phyloP scores from a whole-genome alignment of 2,888 invertebrate species.

The Clivina fossor region DNA sequence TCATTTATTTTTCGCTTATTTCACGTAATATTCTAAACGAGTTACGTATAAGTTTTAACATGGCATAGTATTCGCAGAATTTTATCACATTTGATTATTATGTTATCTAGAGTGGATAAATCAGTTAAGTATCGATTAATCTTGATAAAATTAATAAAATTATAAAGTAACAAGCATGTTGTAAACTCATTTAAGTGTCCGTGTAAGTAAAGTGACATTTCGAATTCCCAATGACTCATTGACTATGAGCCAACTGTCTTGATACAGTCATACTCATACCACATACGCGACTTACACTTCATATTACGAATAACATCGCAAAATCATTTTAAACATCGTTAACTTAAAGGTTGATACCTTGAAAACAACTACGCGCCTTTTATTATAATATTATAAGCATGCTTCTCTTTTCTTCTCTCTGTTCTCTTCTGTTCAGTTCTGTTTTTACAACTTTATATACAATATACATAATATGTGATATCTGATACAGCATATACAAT shows the following conservation, averaged over 20 bases:
- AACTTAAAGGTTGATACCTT: constrained; percentile 11
- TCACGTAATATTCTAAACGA: constrained; percentile 1
- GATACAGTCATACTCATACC: constrained; percentile 12
- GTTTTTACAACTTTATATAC: no score
- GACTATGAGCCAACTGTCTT: constrained; percentile 12
- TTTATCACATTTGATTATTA: constrained; percentile 17
- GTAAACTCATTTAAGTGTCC: constrained; percentile 1
- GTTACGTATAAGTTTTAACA: constrained; percentile 5
- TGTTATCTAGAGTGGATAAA: constrained; percentile 23
- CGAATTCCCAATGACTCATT: constrained; percentile 18
- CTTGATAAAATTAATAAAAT: constrained; percentile 20
- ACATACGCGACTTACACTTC: no score
- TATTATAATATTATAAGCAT: not conserved
- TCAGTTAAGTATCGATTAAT: constrained; percentile 22
- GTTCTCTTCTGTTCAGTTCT: no score
- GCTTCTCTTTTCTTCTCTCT: not conserved
- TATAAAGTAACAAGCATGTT: constrained; percentile 11
- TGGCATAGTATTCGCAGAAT: constrained; percentile 12
- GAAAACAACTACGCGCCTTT: constrained; percentile 9
- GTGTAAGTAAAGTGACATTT: constrained; percentile 11
- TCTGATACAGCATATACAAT: constrained; percentile 15
- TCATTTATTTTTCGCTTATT: constrained; percentile 13
- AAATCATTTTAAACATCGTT: constrained; percentile 15
- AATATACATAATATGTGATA: constrained; percentile 10
- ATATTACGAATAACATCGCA: constrained; percentile 15